Conservation (phyloP, 2,113 vertebrate genomes). For the Takifugu bimaculatus region DNA sequence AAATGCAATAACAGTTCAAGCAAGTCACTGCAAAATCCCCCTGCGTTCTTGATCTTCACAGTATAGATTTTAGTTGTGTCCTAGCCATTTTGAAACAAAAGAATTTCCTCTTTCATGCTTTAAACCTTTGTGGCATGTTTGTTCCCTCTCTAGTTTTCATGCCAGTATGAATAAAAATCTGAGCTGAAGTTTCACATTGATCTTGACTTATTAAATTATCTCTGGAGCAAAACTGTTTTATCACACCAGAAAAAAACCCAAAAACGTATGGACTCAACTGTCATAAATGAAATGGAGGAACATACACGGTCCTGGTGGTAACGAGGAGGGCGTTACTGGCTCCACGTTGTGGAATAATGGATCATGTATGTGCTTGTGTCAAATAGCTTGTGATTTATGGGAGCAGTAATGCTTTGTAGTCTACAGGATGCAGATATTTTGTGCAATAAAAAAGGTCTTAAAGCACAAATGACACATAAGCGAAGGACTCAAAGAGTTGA, state of each 20-base stretch:
- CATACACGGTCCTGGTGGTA: too few species aligned
- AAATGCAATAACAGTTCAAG: too few species aligned
- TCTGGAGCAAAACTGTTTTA: constrained; percentile 20
- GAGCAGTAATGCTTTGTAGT: too few species aligned
- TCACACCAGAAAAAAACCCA: constrained; percentile 27
- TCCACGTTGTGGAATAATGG: too few species aligned
- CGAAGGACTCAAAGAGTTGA: too few species aligned
- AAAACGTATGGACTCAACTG: constrained; percentile 14
- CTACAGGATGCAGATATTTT: too few species aligned
- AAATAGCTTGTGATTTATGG: too few species aligned
- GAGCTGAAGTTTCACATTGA: constrained; percentile 7
- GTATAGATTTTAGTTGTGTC: background rate
- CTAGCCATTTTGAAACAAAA: constrained; percentile 9
- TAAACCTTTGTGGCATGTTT: background rate
- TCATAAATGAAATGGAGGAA: background rate
- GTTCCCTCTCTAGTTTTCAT: background rate
- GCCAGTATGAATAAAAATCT: constrained; percentile 12
- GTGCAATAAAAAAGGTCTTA: too few species aligned
- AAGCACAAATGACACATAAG: too few species aligned
- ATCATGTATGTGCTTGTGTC: too few species aligned
- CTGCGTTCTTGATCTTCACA: background rate
- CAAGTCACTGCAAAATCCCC: too few species aligned
- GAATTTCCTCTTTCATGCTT: constrained; percentile 6
- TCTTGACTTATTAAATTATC: constrained; percentile 29
- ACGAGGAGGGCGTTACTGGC: too few species aligned